Conservation (phyloP, 2,113 vertebrate genomes). For the Gasterosteus aculeatus region DNA sequence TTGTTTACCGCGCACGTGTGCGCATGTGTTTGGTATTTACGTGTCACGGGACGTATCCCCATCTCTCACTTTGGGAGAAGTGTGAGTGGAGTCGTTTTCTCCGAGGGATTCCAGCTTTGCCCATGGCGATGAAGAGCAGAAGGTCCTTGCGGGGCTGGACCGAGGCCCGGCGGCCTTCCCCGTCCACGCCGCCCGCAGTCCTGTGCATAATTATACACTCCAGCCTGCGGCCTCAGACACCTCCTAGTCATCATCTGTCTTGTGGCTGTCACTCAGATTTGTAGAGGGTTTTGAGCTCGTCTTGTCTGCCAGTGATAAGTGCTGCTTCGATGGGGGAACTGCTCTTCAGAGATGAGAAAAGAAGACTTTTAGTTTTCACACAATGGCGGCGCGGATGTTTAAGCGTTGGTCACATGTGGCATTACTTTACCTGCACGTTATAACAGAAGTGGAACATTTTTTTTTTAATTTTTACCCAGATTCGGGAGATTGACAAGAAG, state of each 20-base stretch:
- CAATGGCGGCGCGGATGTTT: constrained; percentile 22
- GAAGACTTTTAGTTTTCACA: constrained; percentile 34
- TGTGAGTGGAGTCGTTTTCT: constrained; percentile 63
- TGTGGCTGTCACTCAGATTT: constrained; percentile 83
- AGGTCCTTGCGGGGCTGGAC: constrained; percentile 41
- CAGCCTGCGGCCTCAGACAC: constrained; percentile 77
- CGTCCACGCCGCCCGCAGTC: constrained; percentile 57
- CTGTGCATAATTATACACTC: constrained; percentile 77
- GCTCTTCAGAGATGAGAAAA: constrained; percentile 28
- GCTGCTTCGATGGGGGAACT: constrained; percentile 35
- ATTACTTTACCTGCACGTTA: constrained; percentile 1
- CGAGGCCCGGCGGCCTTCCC: constrained; percentile 49
- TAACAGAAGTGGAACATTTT: not conserved
- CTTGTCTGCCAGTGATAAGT: constrained; percentile 56
- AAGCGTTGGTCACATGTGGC: constrained; percentile 6
- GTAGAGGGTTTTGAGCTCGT: constrained; percentile 66
- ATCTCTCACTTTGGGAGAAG: constrained; percentile 61
- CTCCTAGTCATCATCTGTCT: constrained; percentile 82
- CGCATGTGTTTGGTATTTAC: constrained; percentile 29
- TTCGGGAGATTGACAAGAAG: constrained; percentile 1
- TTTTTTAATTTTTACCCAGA: not conserved
- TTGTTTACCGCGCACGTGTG: constrained; percentile 27
- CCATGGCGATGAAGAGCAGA: constrained; percentile 43
- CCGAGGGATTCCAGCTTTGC: constrained; percentile 52
- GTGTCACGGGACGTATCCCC: constrained; percentile 46